Evolutionary conservation across 2,113 vertebrate genomes (phyloP).

Genomic region (Oryzias melastigma): DNA sequence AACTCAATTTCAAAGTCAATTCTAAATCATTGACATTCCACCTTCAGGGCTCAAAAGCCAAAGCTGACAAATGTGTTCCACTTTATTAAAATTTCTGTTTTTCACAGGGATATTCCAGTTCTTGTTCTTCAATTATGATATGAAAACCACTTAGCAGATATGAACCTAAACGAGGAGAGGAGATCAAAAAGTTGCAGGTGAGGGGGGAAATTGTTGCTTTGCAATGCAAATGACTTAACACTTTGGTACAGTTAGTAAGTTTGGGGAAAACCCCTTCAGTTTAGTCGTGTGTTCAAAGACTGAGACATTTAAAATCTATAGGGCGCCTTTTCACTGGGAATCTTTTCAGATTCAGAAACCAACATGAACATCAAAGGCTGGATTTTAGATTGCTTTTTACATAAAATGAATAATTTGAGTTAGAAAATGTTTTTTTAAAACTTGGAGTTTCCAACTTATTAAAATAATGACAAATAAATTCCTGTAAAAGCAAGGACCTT

Average conservation of each 20-base stretch:
- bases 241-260: conserved; percentile 2
- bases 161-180: conserved; percentile 8
- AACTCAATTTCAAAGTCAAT: not conserved
- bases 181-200: conserved; percentile 22
- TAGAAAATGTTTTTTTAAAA: not conserved
- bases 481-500: not conserved
- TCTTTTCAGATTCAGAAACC: not conserved
- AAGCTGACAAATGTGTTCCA: not conserved
- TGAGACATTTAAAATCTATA: conserved; percentile 19
- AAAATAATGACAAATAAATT: not conserved
- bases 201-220: conserved; percentile 20
- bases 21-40: not conserved
- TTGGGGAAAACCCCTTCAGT: conserved; percentile 35
- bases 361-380: conserved; percentile 6
- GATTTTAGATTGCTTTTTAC: conserved; percentile 24
- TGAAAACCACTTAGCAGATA: not conserved
- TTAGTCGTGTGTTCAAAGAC: conserved; percentile 12
- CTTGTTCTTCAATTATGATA: not conserved
- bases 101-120: conserved; percentile 3
- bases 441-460: conserved; percentile 12
- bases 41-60: not conserved
- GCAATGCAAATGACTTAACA: conserved; percentile 37
- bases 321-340: conserved; percentile 18
- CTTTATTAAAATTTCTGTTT: not conserved
- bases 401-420: conserved; percentile 6